A percentile compares a stretch with the other conserved stretches of the same genome.
phyloP scores from a whole-genome alignment of 1,140 invertebrate species.

The Papilio xuthus region DNA sequence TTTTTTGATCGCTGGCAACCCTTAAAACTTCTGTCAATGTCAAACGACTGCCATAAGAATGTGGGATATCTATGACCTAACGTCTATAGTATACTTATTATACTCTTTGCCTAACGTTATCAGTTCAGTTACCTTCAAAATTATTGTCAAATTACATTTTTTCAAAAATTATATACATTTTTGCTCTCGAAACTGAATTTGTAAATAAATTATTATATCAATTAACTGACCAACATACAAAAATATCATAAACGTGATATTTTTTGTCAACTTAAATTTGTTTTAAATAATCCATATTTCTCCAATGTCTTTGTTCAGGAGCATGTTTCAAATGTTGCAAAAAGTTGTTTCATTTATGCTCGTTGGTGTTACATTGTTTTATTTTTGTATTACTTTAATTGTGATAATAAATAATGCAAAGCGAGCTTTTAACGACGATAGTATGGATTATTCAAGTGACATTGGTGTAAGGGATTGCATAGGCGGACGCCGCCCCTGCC shows the following conservation, averaged over 20 bases:
- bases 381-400: constrained; percentile 73
- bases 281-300: not conserved
- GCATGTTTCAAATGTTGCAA: constrained; percentile 50
- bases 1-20: too few species aligned
- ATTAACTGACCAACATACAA: not conserved
- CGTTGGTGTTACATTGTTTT: constrained; percentile 60
- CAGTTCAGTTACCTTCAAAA: too few species aligned
- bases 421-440: not conserved
- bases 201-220: not conserved
- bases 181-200: too few species aligned
- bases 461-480: constrained; percentile 67
- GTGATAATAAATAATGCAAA: constrained; percentile 63
- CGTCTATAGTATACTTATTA: too few species aligned
- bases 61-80: too few species aligned
- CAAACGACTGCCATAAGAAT: too few species aligned
- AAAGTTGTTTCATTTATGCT: constrained; percentile 63
- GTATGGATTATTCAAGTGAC: constrained; percentile 49
- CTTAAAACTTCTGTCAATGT: too few species aligned
- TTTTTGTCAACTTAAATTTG: too few species aligned
- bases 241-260: too few species aligned
- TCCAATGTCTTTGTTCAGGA: not conserved
- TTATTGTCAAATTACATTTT: too few species aligned
- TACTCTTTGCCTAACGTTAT: too few species aligned
- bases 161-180: too few species aligned
- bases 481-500: constrained; percentile 55